A percentile compares a stretch with the other conserved stretches of the same genome.
These are phyloP conservation scores for Distichodus sexfasciatus DNA, from an alignment of 2,797 vertebrate species.

Conservation along the genomic window DNA sequence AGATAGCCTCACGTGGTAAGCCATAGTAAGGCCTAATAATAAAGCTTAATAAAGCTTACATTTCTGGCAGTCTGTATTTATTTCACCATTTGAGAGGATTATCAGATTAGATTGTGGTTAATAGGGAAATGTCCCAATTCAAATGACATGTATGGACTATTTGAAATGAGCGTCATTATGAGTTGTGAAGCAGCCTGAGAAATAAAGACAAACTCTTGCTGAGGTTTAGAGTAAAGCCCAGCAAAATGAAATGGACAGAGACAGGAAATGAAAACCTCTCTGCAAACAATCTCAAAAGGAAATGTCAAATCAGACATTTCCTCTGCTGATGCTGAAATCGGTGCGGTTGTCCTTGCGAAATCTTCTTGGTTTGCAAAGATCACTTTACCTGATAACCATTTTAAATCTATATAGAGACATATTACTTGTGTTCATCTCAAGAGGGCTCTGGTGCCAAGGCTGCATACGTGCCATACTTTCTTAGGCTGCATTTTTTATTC, in stretches of 20 bases:
- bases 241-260: background rate
- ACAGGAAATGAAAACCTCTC: background rate
- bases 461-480: no score
- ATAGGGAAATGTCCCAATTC: background rate
- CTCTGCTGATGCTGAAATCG: background rate
- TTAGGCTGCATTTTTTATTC: no score
- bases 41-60: conserved; percentile 22
- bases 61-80: conserved; percentile 26
- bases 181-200: background rate
- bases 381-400: no score
- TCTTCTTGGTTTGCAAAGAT: no score
- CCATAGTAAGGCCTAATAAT: background rate
- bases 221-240: background rate
- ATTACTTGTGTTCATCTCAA: no score
- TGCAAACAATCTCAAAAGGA: background rate
- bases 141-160: conserved; percentile 4
- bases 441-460: no score
- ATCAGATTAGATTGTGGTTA: background rate
- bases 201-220: background rate
- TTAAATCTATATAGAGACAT: no score
- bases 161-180: conserved; percentile 12
- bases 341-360: no score
- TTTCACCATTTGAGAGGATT: conserved; percentile 17
- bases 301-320: background rate
- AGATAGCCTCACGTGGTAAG: background rate